phyloP scores from a whole-genome alignment of 2,797 vertebrate species.

The Sardinella longiceps region DNA sequence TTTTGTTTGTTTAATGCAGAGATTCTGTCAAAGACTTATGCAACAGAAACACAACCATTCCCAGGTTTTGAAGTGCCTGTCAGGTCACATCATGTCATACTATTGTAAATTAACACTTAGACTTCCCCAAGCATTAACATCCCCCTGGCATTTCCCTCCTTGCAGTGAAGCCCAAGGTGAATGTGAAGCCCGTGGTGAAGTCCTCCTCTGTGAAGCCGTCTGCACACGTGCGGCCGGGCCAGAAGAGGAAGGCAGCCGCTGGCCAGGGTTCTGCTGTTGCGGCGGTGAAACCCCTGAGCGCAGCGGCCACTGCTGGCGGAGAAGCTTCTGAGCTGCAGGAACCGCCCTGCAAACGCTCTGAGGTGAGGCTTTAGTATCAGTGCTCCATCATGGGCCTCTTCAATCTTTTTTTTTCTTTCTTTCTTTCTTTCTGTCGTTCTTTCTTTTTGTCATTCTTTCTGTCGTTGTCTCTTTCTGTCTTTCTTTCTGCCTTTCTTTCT shows the following conservation, averaged over 20 bases:
- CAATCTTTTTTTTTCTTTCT: too few species aligned
- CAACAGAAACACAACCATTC: too few species aligned
- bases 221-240: slow-evolving; percentile 70
- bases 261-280: slow-evolving; percentile 78
- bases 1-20: too few species aligned
- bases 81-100: too few species aligned
- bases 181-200: slow-evolving; percentile 82
- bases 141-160: slow-evolving; percentile 14
- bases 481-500: too few species aligned
- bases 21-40: too few species aligned
- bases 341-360: slow-evolving; percentile 44
- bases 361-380: slow-evolving; percentile 61
- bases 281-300: slow-evolving; percentile 86
- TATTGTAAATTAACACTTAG: background rate
- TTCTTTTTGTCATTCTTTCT: too few species aligned
- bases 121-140: background rate
- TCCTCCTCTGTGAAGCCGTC: slow-evolving; percentile 67
- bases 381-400: background rate
- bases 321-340: slow-evolving; percentile 52
- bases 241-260: slow-evolving; percentile 77
- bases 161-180: slow-evolving; percentile 86
- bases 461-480: too few species aligned
- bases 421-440: too few species aligned
- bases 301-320: slow-evolving; percentile 40
- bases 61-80: background rate